Evolutionary conservation across 1,140 invertebrate genomes (phyloP).

Genomic region (Drosophila mojavensis): DNA sequence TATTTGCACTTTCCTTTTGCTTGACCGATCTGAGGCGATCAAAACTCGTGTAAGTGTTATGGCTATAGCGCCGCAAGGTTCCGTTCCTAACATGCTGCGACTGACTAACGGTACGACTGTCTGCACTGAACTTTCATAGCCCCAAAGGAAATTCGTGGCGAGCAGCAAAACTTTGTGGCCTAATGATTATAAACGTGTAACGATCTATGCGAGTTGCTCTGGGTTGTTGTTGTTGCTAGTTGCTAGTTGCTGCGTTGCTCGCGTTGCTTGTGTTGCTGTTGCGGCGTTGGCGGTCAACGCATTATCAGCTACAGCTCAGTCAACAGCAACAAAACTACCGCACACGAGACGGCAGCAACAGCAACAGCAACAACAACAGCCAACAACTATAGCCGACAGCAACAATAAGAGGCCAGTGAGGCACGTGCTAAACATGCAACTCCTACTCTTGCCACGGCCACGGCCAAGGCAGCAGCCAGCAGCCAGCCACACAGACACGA

Average conservation of each 20-base stretch:
- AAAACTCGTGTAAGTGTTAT: conserved; percentile 15
- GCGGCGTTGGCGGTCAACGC: conserved; percentile 80
- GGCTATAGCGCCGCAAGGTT: conserved; percentile 48
- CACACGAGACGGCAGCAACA: conserved; percentile 59
- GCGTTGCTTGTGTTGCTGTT: conserved; percentile 30
- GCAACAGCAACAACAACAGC: conserved; percentile 33
- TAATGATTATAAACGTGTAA: conserved; percentile 80
- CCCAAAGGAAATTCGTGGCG: conserved; percentile 45
- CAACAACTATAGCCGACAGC: conserved; percentile 33
- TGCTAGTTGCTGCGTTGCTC: not conserved
- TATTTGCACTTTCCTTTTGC: conserved; percentile 20
- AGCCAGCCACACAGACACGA: conserved; percentile 53
- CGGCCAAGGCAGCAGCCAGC: conserved; percentile 26
- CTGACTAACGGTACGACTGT: conserved; percentile 65
- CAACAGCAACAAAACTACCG: conserved; percentile 49
- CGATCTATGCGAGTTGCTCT: conserved; percentile 52
- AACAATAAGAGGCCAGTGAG: conserved; percentile 44
- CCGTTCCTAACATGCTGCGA: conserved; percentile 19
- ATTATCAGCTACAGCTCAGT: conserved; percentile 60
- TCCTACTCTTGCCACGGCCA: conserved; percentile 77
- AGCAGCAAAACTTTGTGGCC: conserved; percentile 41
- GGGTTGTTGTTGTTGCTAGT: conserved; percentile 2
- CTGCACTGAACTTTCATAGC: conserved; percentile 63
- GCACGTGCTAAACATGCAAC: conserved; percentile 82
- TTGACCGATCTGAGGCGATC: conserved; percentile 1